Evolutionary conservation across 30 jellyfish, hydroid and myxozoan genomes (phyloP).

Genomic region (Cassiopea andromeda): DNA sequence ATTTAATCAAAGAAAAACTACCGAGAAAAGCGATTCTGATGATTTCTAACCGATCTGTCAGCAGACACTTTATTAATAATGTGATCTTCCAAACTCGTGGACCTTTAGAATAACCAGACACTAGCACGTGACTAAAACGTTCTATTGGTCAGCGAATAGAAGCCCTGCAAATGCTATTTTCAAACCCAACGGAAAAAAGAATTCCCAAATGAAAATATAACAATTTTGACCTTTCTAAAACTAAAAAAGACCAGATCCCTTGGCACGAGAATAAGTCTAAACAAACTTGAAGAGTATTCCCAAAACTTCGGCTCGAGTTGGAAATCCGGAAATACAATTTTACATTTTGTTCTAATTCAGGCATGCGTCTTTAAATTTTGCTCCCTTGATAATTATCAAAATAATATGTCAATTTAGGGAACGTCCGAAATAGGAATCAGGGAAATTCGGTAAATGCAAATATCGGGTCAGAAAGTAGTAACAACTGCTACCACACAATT

Average conservation of each 20-base stretch:
- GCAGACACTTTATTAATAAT: background rate
- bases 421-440: too few relatives aligned
- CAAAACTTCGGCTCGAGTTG: background rate
- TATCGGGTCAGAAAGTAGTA: too few relatives aligned
- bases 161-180: conserved; percentile 8
- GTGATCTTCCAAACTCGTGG: conserved; percentile 1
- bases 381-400: background rate
- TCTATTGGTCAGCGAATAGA: background rate
- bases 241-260: background rate
- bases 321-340: background rate
- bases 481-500: too few relatives aligned
- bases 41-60: background rate
- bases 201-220: background rate
- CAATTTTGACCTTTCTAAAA: background rate
- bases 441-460: too few relatives aligned
- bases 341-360: background rate
- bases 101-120: background rate
- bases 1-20: background rate
- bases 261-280: conserved; percentile 43
- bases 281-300: background rate
- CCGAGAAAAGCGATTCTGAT: background rate
- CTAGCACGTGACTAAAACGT: conserved; percentile 7
- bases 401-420: background rate
- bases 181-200: conserved; percentile 15
- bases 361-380: background rate